Evolutionary conservation across 2,113 vertebrate species (phyloP), one percentile per base, ranked within the genome.

Genomic region (Eclectus roratus): DNA sequence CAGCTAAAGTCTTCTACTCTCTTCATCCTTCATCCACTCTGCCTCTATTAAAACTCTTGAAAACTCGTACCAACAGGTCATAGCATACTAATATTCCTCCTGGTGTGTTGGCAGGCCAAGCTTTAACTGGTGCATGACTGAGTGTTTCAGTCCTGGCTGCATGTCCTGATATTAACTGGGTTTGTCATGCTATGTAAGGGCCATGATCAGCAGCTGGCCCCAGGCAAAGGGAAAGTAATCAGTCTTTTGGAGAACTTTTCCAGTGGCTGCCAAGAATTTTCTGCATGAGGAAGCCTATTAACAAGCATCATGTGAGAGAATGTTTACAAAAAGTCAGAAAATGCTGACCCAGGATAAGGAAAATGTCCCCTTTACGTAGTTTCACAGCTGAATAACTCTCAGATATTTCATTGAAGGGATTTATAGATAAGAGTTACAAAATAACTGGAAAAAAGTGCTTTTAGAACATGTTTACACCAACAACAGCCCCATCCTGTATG

Each of bases 251-350:
- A 95, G 66, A 96, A 95, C 83, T 97, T 96, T 97, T 90, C 95
- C 91, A 95, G 53, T 70, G 65, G 44, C 88, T 94, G 93, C 95
- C 94, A 97, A 96, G 91, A 97, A 97, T 97, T 97, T 98, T 98
- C 97, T 98, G 96, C 97, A 97, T 97, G 97, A 98, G 66, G 87
- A 97, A 97, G 71, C 84, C 88, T 95, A 97, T 97, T 98, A 98
- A 97, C 41, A n/a, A 84, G 93, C 91, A 96, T 97, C 96, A 96
- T 95, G 95, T 95, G 94, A 97, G 80, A 13, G 63, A 95, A 64
- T 97, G 96, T 97, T 98, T 97, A 97, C 92, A 96, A 90, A 82
- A 97, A 95, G 80, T 82, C 91, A 97, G 91, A 97, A 98, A 98
- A 94, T 96, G 94, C 96, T 98, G 96, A 97, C 71, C 91, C 86